Base-by-base conservation (phyloP, 2,113 vertebrate species). In the Zonotrichia leucophrys region DNA sequence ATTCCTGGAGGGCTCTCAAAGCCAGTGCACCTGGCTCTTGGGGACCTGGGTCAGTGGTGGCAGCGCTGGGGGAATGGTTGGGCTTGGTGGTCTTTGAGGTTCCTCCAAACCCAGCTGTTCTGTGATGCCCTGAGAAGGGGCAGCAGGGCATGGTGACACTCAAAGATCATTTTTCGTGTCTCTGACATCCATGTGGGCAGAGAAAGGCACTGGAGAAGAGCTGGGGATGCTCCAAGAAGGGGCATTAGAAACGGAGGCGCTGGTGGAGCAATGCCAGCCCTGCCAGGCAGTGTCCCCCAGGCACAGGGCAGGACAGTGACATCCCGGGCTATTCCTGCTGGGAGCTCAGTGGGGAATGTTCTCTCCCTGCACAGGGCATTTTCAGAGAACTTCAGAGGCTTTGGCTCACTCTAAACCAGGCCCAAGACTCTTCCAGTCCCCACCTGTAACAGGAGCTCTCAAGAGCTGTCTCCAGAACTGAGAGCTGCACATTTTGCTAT, bases 181-280 rank as follows among this genome's bases (percentile, higher is more conserved):
- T 4, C 30, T 35, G 44, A 21, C 73, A 23, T 11, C 47, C 23
- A 3, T 0, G 8, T 15, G 35, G 72, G 50, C 15, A n/a, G 33
- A 37, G n/a, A 12, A 60, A 11, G 5, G 12, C 7, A 0, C 35
- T 11, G n/a, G 7, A 5, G 33, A 28, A 8, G 58, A 35, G 67
- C 25, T 9, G 37, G 73, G 63, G 37, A 11, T 33, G 39, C 42
- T 33, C 44, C 58, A 15, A 7, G 52, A 21, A 42, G 30, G n/a
- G 50, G 14, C 31, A 2, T 39, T 42, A 27, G 22, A 15, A 23
- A 30, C 17, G 3, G 66, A 46, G 81, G 9, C 24, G 2, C 3
- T 1, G 20, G 7, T 6, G 44, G 53, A 46, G 68, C 10, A 42
- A 9, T 0, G 11, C 25, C 81, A 75, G 21, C 47, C 2, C 0